phyloP scores from a whole-genome alignment of 2,113 vertebrate species.

The Pogonocichla stellata region DNA sequence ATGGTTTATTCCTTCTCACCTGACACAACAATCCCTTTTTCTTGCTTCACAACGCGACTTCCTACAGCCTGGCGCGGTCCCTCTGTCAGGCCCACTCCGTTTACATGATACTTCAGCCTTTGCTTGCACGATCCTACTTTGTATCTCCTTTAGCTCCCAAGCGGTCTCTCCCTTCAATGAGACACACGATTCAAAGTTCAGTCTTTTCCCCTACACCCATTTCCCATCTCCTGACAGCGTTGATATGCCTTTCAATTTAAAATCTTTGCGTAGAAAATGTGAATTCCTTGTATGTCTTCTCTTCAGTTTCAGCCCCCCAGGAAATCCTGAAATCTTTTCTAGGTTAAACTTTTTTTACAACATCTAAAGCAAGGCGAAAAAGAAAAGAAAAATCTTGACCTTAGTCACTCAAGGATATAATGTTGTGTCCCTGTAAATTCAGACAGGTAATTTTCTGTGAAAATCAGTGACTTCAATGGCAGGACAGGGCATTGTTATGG shows the following conservation, averaged over 20 bases:
- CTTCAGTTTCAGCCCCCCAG: not conserved
- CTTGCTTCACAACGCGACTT: fast-evolving
- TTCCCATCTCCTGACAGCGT: fast-evolving
- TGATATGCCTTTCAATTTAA: not conserved
- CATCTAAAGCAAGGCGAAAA: not conserved
- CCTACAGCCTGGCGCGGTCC: fast-evolving
- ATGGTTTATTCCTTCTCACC: fast-evolving
- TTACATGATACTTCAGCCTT: fast-evolving
- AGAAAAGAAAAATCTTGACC: not conserved
- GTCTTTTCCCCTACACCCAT: not conserved
- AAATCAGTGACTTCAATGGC: not conserved
- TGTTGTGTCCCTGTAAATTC: not conserved
- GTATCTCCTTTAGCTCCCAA: not conserved
- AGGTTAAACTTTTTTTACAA: not conserved
- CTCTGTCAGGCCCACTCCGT: fast-evolving
- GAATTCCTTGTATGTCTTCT: not conserved
- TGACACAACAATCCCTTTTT: not conserved
- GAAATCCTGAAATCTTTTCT: not conserved
- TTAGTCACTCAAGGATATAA: not conserved
- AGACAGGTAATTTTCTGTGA: not conserved
- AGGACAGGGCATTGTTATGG: not conserved
- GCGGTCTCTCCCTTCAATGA: not conserved
- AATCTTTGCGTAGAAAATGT: not conserved
- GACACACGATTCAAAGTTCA: no score
- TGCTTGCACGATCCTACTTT: not conserved